Evolutionary conservation across 1,140 invertebrate species (phyloP).

Genomic region (Drosophila sp.): DNA sequence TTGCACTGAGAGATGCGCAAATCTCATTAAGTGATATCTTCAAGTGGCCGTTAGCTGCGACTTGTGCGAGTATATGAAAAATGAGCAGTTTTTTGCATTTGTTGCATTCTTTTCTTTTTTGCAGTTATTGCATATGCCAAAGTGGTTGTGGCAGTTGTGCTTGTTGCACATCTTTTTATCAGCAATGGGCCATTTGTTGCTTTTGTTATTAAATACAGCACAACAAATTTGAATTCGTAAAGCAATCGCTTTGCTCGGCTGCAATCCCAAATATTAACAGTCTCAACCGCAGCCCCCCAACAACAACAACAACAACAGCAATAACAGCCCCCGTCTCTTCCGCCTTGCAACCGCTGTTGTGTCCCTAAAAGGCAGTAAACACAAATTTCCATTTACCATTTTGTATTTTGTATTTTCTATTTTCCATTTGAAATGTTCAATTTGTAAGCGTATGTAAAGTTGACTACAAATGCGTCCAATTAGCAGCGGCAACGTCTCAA

Average conservation of each 20-base stretch:
- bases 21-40: conserved; percentile 84
- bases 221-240: conserved; percentile 34
- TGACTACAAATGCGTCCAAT: conserved; percentile 78
- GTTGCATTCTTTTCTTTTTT: conserved; percentile 39
- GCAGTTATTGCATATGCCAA: conserved; percentile 54
- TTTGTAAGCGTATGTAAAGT: conserved; percentile 72
- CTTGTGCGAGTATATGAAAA: conserved; percentile 57
- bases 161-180: conserved; percentile 64
- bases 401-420: too few species aligned
- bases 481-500: conserved; percentile 68
- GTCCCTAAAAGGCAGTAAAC: conserved; percentile 40
- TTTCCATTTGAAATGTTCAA: conserved; percentile 63
- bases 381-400: conserved; percentile 68
- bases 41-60: conserved; percentile 77
- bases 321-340: too few species aligned
- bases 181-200: conserved; percentile 74
- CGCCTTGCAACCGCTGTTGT: neutral
- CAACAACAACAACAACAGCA: too few species aligned
- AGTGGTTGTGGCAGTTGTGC: conserved; percentile 25
- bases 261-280: conserved; percentile 66
- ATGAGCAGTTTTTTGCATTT: conserved; percentile 60
- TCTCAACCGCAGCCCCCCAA: too few species aligned
- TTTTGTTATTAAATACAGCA: conserved; percentile 71
- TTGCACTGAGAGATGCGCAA: conserved; percentile 79
- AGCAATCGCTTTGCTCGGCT: conserved; percentile 18